Evolutionary conservation across 1,140 invertebrate genomes (phyloP), one percentile per base, ranked within the genome.

Genomic region (Papilio xuthus): DNA sequence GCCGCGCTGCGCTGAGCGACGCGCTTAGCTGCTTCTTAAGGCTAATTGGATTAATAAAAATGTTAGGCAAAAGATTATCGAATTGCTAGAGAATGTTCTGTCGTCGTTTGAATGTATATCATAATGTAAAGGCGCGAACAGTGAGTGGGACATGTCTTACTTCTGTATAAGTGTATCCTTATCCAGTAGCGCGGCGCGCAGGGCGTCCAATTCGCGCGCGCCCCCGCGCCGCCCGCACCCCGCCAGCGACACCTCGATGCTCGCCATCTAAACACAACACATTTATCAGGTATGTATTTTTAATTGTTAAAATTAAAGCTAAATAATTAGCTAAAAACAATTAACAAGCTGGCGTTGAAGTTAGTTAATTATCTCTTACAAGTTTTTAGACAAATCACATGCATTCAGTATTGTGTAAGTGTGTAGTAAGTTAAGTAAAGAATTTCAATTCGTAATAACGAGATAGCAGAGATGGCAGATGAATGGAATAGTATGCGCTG

Each of bases 81-180:
- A 53, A n/a, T 53, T 53, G 50, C 32, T 37, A 37, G 7, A 37
- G 32, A 37, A 37, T 37, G 2, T 37, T 7, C 32, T 37, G 7
- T 37, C 32, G 32, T 37, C n/a, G 32, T 37, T 37, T 37, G 4
- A 7, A 6, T 7, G 32, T 37, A 20, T 9, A 20, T 53, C 50
- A 7, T n/a, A n/a, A n/a, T 56, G 56, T 60, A 60, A 56, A 56
- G n/a, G 60, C 15, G 8, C 20, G 20, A 10, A 60, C 20, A 20
- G 6, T 1, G 10, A 20, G n/a, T 56, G 53, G 9, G 0, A 15
- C 41, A 42, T 41, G 1, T 74, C 79, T 89, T 77, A 96, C 92
- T 94, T 97, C 85, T 97, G 96, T 85, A 97, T 97, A 53, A 97
- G 96, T 50, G 97, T 96, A 86, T 98, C 97, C 82, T 97, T 97